phyloP scores from a whole-genome alignment of 2,113 vertebrate species.

The Chlorodrepanis virens region DNA sequence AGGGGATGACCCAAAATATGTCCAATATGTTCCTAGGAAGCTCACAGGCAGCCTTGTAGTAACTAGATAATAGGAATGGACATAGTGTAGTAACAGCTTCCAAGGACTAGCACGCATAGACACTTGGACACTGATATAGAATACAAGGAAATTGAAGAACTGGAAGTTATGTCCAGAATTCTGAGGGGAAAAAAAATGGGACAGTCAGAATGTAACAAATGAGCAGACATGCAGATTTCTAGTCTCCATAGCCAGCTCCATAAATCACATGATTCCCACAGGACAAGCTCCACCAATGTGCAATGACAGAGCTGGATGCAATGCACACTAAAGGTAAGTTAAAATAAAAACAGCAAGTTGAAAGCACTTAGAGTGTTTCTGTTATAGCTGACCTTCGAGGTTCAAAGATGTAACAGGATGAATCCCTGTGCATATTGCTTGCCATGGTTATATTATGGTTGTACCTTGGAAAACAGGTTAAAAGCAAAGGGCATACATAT shows the following conservation, averaged over 20 bases:
- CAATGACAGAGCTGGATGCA: not conserved
- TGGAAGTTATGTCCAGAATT: not conserved
- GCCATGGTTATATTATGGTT: not conserved
- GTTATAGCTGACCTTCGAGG: accelerated
- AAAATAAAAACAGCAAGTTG: not conserved
- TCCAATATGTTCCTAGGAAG: not conserved
- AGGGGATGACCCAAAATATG: not conserved
- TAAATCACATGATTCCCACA: not conserved
- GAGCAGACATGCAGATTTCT: not conserved
- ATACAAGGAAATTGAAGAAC: not conserved
- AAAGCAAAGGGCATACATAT: not conserved
- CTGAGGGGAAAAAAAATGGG: not conserved
- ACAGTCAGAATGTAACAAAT: not conserved
- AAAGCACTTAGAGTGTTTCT: not conserved
- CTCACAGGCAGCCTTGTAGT: not conserved
- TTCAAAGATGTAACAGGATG: not conserved
- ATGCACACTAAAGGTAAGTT: not conserved
- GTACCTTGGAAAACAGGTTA: not conserved
- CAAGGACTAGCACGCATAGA: not conserved
- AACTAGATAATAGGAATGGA: not conserved
- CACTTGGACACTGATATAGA: not conserved
- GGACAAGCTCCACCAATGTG: not conserved
- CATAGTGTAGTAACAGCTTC: not conserved
- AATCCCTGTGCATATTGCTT: not conserved
- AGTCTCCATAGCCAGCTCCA: not conserved